Base-by-base conservation (phyloP, 53 echinoderm and acorn worm genomes). In the Antedon mediterranea region DNA sequence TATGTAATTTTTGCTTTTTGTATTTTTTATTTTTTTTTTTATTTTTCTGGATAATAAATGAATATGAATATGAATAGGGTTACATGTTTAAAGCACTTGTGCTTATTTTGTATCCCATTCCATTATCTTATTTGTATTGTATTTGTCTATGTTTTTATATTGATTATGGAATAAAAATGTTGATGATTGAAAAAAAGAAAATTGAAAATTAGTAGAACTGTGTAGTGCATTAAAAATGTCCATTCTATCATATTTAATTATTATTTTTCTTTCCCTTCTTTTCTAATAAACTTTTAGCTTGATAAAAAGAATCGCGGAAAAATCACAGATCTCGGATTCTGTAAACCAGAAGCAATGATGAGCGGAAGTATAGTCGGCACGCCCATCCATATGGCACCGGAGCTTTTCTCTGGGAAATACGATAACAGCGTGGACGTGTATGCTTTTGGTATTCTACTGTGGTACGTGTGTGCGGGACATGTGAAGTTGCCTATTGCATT, bases 381-480 rank as follows among this genome's bases (percentile, higher is more conserved):
- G n/a, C 98, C 98, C 30, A 98, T 98, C 76, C 98, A 98, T 87
- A 98, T 98, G 98, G 98, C 98, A 1, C 98, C 98, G 0, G 98
- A 98, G 80, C 83, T 98, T 33, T 98, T 98, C 83, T 89, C 98
- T 0, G 98, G 98, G 73, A 92, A 87, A 75, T 98, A 98, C 72
- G 98, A 97, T 76, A 90, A 86, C 81, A 97, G 92, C 29, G 98
- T 97, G 78, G 98, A 97, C 80, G 92, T 90, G 33, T 97, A 97
- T 71, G 98, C 98, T 15, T 97, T 97, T 77, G 98, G 98, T n/a
- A 97, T 97, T 44, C 92, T 97, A 30, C 88, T 97, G 78, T 97
- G 98, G 98, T 97, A 97, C 37, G 87, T 97, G 81, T 93, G 85
- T 76, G 98, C 98, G 2, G 98, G 98, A 18, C 88, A 90, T 74